A percentile compares a stretch with the other conserved stretches of the same genome.
Evolutionary conservation across 2,797 vertebrate genomes (phyloP).

Genomic region (Discoglossus pictus): DNA sequence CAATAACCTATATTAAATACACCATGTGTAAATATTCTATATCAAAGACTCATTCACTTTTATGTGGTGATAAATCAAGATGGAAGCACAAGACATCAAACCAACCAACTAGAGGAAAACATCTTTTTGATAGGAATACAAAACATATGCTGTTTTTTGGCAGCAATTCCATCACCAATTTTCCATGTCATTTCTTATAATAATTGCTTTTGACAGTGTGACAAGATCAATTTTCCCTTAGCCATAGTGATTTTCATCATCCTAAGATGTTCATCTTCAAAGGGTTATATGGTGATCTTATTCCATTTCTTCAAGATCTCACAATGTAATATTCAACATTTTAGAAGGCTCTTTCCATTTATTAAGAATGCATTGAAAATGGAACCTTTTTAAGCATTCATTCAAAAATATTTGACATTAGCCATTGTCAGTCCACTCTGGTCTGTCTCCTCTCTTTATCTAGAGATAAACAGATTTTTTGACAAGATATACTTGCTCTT

Average conservation of each 20-base stretch:
- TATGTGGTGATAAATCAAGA: too few species aligned
- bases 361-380: neutral
- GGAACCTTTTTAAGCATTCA: neutral
- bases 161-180: constrained; percentile 41
- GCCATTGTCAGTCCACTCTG: too few species aligned
- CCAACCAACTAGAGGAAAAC: constrained; percentile 23
- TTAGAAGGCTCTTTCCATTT: neutral
- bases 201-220: constrained; percentile 48
- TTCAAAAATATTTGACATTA: neutral
- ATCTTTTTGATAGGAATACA: constrained; percentile 41
- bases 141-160: constrained; percentile 25
- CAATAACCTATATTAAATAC: too few species aligned
- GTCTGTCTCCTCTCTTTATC: too few species aligned
- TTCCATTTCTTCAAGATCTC: constrained; percentile 15
- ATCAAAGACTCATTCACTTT: too few species aligned
- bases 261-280: constrained; percentile 24
- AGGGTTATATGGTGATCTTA: constrained; percentile 38
- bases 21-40: too few species aligned
- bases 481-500: too few species aligned
- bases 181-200: constrained; percentile 46
- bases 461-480: too few species aligned
- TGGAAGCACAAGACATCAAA: neutral
- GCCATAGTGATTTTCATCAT: constrained; percentile 41
- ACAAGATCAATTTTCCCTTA: constrained; percentile 45
- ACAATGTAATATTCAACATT: neutral